A percentile compares a stretch with the other conserved stretches of the same genome.
These are phyloP conservation scores for Perodicticus potto DNA, from an alignment of 2,797 vertebrate species.

Conservation along the genomic window DNA sequence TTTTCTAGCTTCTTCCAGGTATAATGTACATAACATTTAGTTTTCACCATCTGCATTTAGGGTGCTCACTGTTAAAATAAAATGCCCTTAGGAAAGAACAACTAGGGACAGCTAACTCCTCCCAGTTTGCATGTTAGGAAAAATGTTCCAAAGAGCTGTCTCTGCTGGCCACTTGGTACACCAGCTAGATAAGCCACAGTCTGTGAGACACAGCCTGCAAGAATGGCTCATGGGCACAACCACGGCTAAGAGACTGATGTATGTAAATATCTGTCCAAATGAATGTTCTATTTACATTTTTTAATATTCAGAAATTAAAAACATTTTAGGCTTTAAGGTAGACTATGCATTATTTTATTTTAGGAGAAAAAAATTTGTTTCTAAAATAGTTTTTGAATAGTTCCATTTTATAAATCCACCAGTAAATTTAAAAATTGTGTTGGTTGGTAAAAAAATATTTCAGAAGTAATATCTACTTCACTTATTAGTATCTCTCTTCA, in stretches of 20 bases:
- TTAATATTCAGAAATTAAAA: conserved; percentile 7
- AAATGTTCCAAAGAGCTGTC: background rate
- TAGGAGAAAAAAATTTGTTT: background rate
- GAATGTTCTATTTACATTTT: background rate
- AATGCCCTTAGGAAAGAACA: background rate
- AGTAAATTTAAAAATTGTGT: background rate
- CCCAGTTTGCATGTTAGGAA: background rate
- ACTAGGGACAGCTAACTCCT: background rate
- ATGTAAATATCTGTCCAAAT: background rate
- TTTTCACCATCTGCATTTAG: background rate
- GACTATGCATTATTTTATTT: background rate
- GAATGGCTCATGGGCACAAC: background rate
- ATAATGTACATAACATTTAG: background rate
- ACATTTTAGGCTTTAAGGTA: conserved; percentile 14
- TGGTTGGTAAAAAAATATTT: conserved; percentile 27
- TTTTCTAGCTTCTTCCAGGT: background rate
- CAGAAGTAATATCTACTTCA: background rate
- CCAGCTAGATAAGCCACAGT: background rate
- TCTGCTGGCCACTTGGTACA: background rate
- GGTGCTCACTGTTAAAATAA: background rate
- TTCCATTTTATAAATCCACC: background rate
- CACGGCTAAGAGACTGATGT: background rate
- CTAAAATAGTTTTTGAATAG: conserved; percentile 25
- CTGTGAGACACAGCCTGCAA: background rate
- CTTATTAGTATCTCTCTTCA: background rate